These are phyloP conservation scores for Trissolcus japonicus DNA, from an alignment of 2,888 invertebrate species.

Conservation along the genomic window DNA sequence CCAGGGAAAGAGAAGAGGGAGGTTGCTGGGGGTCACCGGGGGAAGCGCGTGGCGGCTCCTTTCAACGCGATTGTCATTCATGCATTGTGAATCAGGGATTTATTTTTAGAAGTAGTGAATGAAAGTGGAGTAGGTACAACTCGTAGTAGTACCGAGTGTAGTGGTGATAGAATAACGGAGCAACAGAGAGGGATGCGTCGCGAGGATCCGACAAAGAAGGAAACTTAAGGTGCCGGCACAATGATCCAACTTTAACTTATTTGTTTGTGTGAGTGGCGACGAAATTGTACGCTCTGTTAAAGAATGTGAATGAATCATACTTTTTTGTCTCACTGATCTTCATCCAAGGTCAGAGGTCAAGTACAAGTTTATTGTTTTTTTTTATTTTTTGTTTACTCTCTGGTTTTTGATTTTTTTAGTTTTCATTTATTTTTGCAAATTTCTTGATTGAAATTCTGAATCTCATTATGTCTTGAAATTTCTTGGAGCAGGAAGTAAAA, in stretches of 20 bases:
- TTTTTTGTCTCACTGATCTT: too few species aligned
- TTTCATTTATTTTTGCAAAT: neutral
- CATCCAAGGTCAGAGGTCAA: neutral
- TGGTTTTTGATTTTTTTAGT: neutral
- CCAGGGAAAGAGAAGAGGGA: conserved; percentile 10
- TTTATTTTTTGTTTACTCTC: too few species aligned
- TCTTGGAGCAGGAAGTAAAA: neutral
- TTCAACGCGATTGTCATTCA: conserved; percentile 71
- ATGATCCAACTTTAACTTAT: conserved; percentile 53
- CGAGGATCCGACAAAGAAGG: conserved; percentile 37
- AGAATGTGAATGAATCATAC: too few species aligned
- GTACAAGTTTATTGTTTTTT: neutral
- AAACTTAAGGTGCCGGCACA: conserved; percentile 52
- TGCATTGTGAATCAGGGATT: conserved; percentile 74
- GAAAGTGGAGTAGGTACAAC: conserved; percentile 72
- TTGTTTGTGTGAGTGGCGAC: neutral
- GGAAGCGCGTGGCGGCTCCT: conserved; percentile 56
- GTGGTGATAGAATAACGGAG: conserved; percentile 59
- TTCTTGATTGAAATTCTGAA: neutral
- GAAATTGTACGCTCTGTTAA: neutral
- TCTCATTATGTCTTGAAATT: neutral
- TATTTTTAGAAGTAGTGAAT: conserved; percentile 74
- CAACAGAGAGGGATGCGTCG: conserved; percentile 55
- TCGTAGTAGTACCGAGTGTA: conserved; percentile 60
- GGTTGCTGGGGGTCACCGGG: conserved; percentile 29